These are phyloP conservation scores for Helicolenus hilgendorfi DNA, from an alignment of 2,797 vertebrate species.

Conservation along the genomic window DNA sequence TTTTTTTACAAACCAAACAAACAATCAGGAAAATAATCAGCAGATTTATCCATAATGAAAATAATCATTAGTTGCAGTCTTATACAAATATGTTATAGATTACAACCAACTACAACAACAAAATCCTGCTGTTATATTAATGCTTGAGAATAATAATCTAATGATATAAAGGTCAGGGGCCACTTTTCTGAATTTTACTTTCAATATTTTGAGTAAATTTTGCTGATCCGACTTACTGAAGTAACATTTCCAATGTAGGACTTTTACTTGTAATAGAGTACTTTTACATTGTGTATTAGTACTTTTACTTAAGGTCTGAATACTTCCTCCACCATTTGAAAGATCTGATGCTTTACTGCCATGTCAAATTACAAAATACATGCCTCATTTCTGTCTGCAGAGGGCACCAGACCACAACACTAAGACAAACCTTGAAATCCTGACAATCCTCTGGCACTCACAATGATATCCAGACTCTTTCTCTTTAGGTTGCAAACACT, in stretches of 20 bases:
- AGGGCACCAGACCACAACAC: slow-evolving; percentile 66
- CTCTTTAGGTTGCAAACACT: neutral
- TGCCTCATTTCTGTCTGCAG: slow-evolving; percentile 60
- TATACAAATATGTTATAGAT: neutral
- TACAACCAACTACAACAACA: neutral
- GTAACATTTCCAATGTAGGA: neutral
- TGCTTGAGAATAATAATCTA: neutral
- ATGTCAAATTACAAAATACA: neutral
- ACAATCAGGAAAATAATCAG: neutral
- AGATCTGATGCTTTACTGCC: neutral
- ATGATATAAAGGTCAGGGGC: neutral
- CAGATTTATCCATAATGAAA: neutral
- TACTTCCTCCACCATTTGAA: neutral
- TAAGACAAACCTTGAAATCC: neutral
- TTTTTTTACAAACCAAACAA: neutral
- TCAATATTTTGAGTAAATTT: neutral
- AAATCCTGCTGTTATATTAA: neutral
- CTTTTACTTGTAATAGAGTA: neutral
- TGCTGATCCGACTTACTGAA: neutral
- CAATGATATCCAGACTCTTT: neutral
- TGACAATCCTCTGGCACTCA: neutral
- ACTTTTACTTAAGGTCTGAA: neutral
- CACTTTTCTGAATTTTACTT: neutral
- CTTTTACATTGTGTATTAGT: neutral
- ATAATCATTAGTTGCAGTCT: neutral